A percentile compares a stretch with the other conserved stretches of the same genome.
These are phyloP conservation scores for Heliconius sara DNA, from an alignment of 2,888 invertebrate genomes.

Conservation along the genomic window DNA sequence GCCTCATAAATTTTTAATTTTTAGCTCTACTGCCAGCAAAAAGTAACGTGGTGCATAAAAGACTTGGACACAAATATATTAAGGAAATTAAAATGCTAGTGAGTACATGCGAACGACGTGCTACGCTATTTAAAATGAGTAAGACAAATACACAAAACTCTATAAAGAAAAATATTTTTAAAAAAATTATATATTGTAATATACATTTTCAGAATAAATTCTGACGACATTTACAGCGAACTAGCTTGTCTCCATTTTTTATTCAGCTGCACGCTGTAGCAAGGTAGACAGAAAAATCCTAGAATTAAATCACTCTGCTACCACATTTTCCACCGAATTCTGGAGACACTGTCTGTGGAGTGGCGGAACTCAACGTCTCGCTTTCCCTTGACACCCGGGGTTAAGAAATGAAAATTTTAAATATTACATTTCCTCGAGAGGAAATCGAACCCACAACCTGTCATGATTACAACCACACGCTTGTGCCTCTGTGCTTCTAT, in stretches of 20 bases:
- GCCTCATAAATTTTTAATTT: neutral
- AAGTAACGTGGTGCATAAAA: neutral
- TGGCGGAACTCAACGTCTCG: too few relatives aligned
- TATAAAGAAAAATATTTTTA: neutral
- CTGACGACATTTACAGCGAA: neutral
- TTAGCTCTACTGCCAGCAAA: neutral
- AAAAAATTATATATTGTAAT: neutral
- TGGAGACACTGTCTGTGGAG: too few relatives aligned
- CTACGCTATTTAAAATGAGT: conserved; percentile 6
- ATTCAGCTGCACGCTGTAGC: too few relatives aligned
- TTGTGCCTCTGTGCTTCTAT: too few relatives aligned
- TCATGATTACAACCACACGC: neutral
- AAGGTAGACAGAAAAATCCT: too few relatives aligned
- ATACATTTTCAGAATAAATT: neutral
- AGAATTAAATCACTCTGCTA: too few relatives aligned
- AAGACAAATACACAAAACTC: conserved; percentile 7
- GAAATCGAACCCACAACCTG: neutral
- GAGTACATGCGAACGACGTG: neutral
- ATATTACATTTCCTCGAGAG: too few relatives aligned
- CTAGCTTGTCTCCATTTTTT: too few relatives aligned
- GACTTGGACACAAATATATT: conserved; percentile 8
- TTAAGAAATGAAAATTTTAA: too few relatives aligned
- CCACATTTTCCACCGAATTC: too few relatives aligned
- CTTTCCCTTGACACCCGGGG: too few relatives aligned
- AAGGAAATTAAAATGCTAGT: conserved; percentile 8